Conservation (phyloP, 2,888 invertebrate genomes). For the Andrena hattorfiana region DNA sequence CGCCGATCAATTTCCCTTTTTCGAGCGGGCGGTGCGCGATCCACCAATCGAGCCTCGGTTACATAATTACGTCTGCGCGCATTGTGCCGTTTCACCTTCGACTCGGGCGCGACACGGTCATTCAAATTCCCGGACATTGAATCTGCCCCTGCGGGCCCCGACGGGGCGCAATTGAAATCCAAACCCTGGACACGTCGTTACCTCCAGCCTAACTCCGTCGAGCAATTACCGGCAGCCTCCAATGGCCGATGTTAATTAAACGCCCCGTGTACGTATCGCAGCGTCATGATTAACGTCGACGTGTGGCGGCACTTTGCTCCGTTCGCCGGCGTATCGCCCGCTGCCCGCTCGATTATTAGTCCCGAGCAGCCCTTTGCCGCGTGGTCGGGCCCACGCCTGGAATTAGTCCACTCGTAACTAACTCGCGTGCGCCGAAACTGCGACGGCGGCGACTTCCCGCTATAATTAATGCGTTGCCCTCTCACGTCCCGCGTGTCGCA, state of each 20-base stretch:
- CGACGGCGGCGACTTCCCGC: background rate
- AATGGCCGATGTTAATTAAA: conserved; percentile 24
- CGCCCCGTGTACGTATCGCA: conserved; percentile 16
- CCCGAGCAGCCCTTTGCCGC: conserved; percentile 11
- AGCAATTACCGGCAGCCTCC: conserved; percentile 18
- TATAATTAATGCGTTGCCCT: background rate
- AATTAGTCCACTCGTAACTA: conserved; percentile 8
- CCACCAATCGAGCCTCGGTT: background rate
- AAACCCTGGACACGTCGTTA: conserved; percentile 17
- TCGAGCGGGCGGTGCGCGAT: background rate
- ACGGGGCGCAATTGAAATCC: conserved; percentile 17
- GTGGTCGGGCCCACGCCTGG: background rate
- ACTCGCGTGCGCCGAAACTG: conserved; percentile 10
- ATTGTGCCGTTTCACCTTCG: background rate
- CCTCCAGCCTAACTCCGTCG: conserved; percentile 10
- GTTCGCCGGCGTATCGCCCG: background rate
- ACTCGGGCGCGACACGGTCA: background rate
- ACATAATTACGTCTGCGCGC: background rate
- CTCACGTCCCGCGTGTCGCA: background rate
- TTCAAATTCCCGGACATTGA: conserved; percentile 21
- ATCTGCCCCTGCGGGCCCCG: conserved; percentile 4
- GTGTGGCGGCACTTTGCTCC: conserved; percentile 1
- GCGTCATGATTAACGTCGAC: conserved; percentile 19
- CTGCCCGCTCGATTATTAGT: conserved; percentile 11
- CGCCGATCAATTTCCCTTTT: background rate